Conservation (phyloP, 2,888 invertebrate genomes). For the Periphyllus acericola region DNA sequence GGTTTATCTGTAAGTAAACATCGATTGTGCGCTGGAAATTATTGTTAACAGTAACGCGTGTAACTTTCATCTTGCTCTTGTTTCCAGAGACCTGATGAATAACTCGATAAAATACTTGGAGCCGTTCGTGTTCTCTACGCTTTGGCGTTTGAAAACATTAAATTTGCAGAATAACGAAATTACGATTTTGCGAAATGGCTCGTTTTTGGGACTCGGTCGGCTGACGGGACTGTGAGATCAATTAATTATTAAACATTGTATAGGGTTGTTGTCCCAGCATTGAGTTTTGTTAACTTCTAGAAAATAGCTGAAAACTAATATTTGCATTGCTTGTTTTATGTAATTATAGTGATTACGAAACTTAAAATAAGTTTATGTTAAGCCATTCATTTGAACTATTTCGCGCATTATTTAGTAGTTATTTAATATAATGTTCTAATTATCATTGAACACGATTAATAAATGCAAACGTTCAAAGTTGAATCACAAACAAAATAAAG, state of each 20-base stretch:
- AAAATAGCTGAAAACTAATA: conserved; percentile 8
- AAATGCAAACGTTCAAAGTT: background rate
- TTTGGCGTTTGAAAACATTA: conserved; percentile 67
- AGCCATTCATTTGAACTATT: conserved; percentile 2
- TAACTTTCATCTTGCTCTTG: conserved; percentile 15
- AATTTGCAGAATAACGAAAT: conserved; percentile 67
- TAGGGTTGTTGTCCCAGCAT: background rate
- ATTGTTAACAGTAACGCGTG: background rate
- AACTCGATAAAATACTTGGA: conserved; percentile 67
- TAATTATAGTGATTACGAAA: conserved; percentile 17
- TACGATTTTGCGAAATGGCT: conserved; percentile 65
- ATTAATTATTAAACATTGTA: conserved; percentile 16
- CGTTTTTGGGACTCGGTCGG: conserved; percentile 66
- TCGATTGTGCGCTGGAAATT: background rate
- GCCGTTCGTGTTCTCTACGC: conserved; percentile 66
- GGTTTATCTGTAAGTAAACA: conserved; percentile 65
- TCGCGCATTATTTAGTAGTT: conserved; percentile 4
- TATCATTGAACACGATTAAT: background rate
- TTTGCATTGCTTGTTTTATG: background rate
- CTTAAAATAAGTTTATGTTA: background rate
- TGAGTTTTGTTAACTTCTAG: background rate
- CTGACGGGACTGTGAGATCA: conserved; percentile 67
- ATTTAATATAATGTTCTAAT: background rate
- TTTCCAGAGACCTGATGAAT: conserved; percentile 67
- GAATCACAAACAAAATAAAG: background rate